A percentile compares a stretch with the other conserved stretches of the same genome.
phyloP scores from a whole-genome alignment of 2,113 vertebrate species.

The Cyrtonyx montezumae region DNA sequence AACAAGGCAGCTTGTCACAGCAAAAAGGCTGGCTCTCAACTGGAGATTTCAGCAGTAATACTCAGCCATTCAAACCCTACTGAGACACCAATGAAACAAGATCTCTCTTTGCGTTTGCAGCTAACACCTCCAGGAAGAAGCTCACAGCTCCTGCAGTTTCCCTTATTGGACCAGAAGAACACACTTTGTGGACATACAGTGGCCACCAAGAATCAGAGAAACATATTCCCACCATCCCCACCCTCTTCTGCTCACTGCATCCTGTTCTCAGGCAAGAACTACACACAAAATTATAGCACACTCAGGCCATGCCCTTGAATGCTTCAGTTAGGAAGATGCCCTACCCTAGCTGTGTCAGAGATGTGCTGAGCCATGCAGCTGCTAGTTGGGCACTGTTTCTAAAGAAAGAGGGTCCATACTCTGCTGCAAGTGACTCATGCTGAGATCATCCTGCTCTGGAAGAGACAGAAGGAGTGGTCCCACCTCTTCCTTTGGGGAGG shows the following conservation, averaged over 20 bases:
- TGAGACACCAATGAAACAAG: background rate
- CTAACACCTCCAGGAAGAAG: background rate
- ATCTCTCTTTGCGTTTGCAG: background rate
- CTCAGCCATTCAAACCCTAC: background rate
- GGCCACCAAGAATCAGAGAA: background rate
- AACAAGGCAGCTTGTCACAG: background rate
- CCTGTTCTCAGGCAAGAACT: background rate
- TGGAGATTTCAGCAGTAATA: background rate
- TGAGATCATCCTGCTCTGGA: slow-evolving; percentile 34
- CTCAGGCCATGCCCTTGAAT: slow-evolving; percentile 67
- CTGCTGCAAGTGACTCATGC: slow-evolving; percentile 52
- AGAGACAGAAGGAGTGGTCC: background rate
- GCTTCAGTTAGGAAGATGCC: slow-evolving; percentile 59
- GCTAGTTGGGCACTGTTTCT: slow-evolving; percentile 43
- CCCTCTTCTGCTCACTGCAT: slow-evolving; percentile 5
- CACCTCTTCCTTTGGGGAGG: slow-evolving; percentile 28
- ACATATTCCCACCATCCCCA: background rate
- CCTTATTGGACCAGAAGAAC: background rate
- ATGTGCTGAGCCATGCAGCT: slow-evolving; percentile 69
- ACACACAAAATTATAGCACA: slow-evolving; percentile 17
- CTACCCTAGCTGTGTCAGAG: slow-evolving; percentile 68
- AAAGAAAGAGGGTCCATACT: slow-evolving; percentile 48
- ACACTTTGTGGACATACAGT: background rate
- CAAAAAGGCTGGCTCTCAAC: background rate
- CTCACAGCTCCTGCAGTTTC: background rate